A percentile compares a stretch with the other conserved stretches of the same genome.
These are phyloP conservation scores for Hyperopisus bebe DNA, from an alignment of 2,113 vertebrate genomes.

Conservation along the genomic window DNA sequence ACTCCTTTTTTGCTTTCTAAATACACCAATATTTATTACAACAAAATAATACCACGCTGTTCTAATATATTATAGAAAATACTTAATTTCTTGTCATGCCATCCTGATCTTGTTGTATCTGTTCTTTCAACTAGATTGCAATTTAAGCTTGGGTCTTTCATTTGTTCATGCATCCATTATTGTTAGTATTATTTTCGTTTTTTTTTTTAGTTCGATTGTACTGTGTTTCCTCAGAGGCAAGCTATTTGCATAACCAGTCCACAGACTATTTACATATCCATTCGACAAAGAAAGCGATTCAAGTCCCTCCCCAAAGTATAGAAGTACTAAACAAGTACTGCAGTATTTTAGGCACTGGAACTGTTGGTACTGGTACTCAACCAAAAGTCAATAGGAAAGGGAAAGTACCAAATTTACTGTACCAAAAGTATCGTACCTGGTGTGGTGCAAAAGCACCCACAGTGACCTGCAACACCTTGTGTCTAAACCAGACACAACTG, in stretches of 20 bases:
- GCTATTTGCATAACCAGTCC: neutral
- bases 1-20: neutral
- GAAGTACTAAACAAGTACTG: neutral
- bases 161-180: neutral
- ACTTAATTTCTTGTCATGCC: neutral
- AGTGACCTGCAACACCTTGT: neutral
- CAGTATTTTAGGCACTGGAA: neutral
- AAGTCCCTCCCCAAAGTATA: neutral
- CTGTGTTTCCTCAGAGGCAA: neutral
- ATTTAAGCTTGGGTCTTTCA: neutral
- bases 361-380: neutral
- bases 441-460: neutral
- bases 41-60: neutral
- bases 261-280: neutral
- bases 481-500: neutral
- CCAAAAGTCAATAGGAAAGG: neutral
- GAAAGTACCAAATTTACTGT: neutral
- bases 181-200: neutral
- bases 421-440: neutral
- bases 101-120: neutral
- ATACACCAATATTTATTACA: neutral
- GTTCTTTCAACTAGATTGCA: neutral
- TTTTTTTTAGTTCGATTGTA: neutral
- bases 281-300: neutral
- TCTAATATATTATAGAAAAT: neutral